phyloP scores from a whole-genome alignment of 2,113 vertebrate genomes.

The Planiliza haematocheilus region DNA sequence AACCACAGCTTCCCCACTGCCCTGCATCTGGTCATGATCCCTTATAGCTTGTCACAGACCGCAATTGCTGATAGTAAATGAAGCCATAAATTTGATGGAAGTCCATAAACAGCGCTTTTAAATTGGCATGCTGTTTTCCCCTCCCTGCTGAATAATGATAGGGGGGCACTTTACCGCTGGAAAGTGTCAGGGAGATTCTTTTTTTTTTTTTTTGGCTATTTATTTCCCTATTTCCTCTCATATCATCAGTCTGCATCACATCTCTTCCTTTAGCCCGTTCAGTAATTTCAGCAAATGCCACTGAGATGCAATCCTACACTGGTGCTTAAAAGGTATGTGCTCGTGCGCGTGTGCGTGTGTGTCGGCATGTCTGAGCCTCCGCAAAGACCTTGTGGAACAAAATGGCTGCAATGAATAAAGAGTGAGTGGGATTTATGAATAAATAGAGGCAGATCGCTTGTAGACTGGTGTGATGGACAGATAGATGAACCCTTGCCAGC shows the following conservation, averaged over 20 bases:
- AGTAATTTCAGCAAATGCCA: conserved; percentile 61
- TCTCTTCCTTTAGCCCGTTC: conserved; percentile 53
- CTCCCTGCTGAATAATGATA: conserved; percentile 62
- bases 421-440: conserved; percentile 74
- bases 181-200: conserved; percentile 38
- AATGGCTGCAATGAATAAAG: conserved; percentile 76
- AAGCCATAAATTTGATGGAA: conserved; percentile 72
- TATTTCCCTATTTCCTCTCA: conserved; percentile 67
- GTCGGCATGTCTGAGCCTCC: conserved; percentile 33
- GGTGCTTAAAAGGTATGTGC: conserved; percentile 37
- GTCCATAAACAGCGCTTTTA: conserved; percentile 72
- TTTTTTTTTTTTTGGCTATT: conserved; percentile 45
- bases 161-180: conserved; percentile 51
- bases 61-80: conserved; percentile 72
- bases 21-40: conserved; percentile 50
- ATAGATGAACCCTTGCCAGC: conserved; percentile 75
- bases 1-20: conserved; percentile 20
- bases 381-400: conserved; percentile 69
- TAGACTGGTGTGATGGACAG: conserved; percentile 72
- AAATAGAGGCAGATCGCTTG: conserved; percentile 68
- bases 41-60: conserved; percentile 64
- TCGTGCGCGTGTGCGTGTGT: conserved; percentile 15
- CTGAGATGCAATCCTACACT: conserved; percentile 58
- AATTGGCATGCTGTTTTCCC: conserved; percentile 60
- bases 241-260: conserved; percentile 62